Conservation (phyloP, 1,140 invertebrate species). For the Ceratoteleas bidentatus region DNA sequence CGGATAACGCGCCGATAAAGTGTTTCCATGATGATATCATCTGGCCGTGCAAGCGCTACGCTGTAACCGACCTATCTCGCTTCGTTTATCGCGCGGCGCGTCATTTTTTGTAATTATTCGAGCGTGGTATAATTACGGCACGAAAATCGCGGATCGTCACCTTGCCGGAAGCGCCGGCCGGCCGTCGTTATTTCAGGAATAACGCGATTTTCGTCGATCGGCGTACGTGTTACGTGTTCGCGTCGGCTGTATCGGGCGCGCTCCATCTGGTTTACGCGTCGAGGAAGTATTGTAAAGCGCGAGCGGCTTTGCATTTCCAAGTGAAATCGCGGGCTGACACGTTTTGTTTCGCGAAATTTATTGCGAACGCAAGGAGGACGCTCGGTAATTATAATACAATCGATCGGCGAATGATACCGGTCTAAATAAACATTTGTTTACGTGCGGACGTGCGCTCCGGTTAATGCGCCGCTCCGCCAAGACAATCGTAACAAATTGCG, state of each 20-base stretch:
- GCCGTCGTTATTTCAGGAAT: constrained; percentile 26
- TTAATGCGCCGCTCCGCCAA: no score
- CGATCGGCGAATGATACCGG: no score
- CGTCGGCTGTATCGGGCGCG: neutral
- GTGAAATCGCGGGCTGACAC: no score
- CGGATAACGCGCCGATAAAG: constrained; percentile 67
- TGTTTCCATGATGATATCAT: constrained; percentile 65
- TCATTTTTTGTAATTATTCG: constrained; percentile 65
- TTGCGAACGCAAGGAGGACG: no score
- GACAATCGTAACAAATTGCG: no score
- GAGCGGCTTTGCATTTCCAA: no score
- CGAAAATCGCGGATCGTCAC: constrained; percentile 47
- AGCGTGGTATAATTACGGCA: constrained; percentile 58
- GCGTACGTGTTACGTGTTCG: neutral
- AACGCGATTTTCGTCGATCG: neutral
- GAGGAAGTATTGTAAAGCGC: no score
- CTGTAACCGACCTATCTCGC: constrained; percentile 62
- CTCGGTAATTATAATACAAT: no score
- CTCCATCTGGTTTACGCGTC: no score
- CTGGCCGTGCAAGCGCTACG: constrained; percentile 53
- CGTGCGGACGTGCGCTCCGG: no score
- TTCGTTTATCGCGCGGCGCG: constrained; percentile 59
- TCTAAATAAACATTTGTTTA: no score
- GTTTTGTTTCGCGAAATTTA: no score
- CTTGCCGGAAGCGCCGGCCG: constrained; percentile 40